Base-by-base conservation (phyloP, 2,113 vertebrate species). In the Perccottus glenii region DNA sequence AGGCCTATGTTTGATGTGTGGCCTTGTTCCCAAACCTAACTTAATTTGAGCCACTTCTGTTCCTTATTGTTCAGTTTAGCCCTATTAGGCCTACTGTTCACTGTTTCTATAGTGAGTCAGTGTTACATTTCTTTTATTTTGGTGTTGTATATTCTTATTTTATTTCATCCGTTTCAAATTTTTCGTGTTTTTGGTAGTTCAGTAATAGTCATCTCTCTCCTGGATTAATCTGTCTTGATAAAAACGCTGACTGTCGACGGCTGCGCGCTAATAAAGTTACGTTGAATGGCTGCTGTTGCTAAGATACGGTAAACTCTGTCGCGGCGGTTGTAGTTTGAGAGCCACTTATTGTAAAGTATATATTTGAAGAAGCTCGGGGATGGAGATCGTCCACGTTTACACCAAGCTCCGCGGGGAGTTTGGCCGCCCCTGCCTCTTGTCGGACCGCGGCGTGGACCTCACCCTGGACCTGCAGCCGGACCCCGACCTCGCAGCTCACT, bases 321-420 rank as follows among this genome's bases (percentile, higher is more conserved):
- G 46, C 19, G 19, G 19, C 19, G 19, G 19, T 27, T 27, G 19
- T 27, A 46, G 44, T 46, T 46, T 6, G 8, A 40, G 38, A 27
- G 19, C 19, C 19, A 27, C 38, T 40, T 1, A 40, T 5, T 6
- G n/a, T 5, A 43, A 32, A 5, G 3, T 9, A 14, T 9, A 46
- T 52, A 32, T 15, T 9, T 16, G 33, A 9, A 9, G 19, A 19
- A 15, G n/a, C 5, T 12, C 15, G 35, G 9, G 36, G 62, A 99
- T 99, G 97, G 96, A 98, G 83, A 93, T 97, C 19, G 85, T 89
- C 6, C 89, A 94, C 0, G 93, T 95, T 12, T 97, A 96, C 56
- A 49, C 91, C 0, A 94, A 94, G 85, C 93, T 92, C 51, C 95
- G 96, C 69, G 89, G 87, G 0, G 93, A 97, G 35, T 96, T 99